phyloP scores from a whole-genome alignment of 2,113 vertebrate genomes.

The Lutjanus erythropterus region DNA sequence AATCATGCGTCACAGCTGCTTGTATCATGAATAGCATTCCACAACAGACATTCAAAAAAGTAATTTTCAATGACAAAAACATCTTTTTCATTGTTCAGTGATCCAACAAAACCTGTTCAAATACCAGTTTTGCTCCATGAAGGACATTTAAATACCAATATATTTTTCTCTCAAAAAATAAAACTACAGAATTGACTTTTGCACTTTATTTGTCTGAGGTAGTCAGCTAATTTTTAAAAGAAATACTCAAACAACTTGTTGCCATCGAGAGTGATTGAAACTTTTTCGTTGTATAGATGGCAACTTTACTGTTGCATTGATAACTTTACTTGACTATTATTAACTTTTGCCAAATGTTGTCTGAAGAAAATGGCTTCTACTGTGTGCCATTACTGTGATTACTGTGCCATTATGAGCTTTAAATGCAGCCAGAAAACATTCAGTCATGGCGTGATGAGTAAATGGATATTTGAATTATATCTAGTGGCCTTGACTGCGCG shows the following conservation, averaged over 20 bases:
- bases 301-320: conserved; percentile 43
- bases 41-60: neutral
- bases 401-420: conserved; percentile 74
- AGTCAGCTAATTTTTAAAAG: conserved; percentile 26
- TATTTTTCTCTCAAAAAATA: neutral
- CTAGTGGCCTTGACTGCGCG: conserved; percentile 74
- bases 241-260: conserved; percentile 17
- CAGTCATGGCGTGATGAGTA: conserved; percentile 27
- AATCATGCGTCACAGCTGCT: neutral
- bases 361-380: conserved; percentile 40
- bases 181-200: conserved; percentile 2
- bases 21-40: conserved; percentile 21
- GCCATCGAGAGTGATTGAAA: conserved; percentile 31
- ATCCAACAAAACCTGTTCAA: conserved; percentile 7
- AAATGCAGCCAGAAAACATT: conserved; percentile 41
- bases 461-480: conserved; percentile 55
- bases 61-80: neutral
- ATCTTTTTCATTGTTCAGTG: neutral
- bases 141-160: conserved; percentile 21
- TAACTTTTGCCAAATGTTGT: conserved; percentile 67
- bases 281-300: conserved; percentile 11
- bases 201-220: conserved; percentile 70
- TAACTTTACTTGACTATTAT: conserved; percentile 58
- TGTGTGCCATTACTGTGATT: conserved; percentile 61
- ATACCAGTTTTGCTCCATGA: neutral